These are phyloP conservation scores for Marasmarcha lunaedactyla DNA, from an alignment of 2,888 invertebrate species.

Conservation along the genomic window DNA sequence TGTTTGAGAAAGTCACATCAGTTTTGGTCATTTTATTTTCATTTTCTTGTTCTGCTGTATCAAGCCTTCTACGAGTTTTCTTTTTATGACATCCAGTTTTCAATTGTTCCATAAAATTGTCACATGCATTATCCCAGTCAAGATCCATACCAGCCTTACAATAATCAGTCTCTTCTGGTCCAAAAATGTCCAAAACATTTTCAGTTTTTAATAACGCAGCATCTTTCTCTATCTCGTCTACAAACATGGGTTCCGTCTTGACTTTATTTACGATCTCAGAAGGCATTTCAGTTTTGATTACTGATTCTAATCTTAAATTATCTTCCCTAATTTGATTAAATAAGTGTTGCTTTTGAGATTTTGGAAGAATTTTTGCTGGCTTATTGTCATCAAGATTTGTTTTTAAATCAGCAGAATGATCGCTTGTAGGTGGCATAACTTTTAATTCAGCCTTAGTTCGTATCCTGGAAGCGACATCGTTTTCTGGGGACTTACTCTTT, in stretches of 20 bases:
- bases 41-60: slow-evolving; percentile 29
- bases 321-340: slow-evolving; percentile 63
- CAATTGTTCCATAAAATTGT: slow-evolving; percentile 83
- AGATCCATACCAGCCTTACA: slow-evolving; percentile 36
- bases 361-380: slow-evolving; percentile 42
- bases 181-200: slow-evolving; percentile 29
- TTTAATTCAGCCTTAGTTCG: slow-evolving; percentile 90
- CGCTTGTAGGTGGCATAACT: slow-evolving; percentile 58
- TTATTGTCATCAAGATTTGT: slow-evolving; percentile 23
- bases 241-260: slow-evolving; percentile 76
- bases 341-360: slow-evolving; percentile 52
- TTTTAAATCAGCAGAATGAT: slow-evolving; percentile 32
- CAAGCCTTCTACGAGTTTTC: slow-evolving; percentile 57
- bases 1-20: not conserved
- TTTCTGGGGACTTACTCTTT: slow-evolving; percentile 52
- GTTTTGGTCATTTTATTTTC: slow-evolving; percentile 15
- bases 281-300: slow-evolving; percentile 73
- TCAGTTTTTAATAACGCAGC: slow-evolving; percentile 56
- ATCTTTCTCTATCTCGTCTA: slow-evolving; percentile 74
- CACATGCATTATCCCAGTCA: slow-evolving; percentile 79
- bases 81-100: slow-evolving; percentile 72
- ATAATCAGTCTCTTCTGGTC: slow-evolving; percentile 19
- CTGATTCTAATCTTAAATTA: slow-evolving; percentile 55
- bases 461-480: slow-evolving; percentile 77
- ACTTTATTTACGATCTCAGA: slow-evolving; percentile 69